Conservation (phyloP, 2,888 invertebrate genomes). For the Tetanocera ferruginea region DNA sequence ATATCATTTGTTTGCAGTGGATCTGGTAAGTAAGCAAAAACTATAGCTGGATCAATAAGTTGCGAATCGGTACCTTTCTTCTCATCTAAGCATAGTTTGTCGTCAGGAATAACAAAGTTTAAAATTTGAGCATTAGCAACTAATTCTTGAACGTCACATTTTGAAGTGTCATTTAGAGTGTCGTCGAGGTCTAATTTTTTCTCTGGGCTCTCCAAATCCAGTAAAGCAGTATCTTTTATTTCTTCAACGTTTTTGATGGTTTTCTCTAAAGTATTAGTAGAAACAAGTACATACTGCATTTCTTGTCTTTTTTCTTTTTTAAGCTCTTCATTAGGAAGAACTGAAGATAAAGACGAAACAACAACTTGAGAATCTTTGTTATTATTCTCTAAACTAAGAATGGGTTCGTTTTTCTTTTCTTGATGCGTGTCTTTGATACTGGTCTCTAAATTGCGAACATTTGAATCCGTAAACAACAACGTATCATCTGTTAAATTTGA, state of each 20-base stretch:
- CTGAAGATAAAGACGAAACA: not conserved
- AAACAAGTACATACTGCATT: not conserved
- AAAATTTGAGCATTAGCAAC: not conserved
- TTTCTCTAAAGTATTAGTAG: not conserved
- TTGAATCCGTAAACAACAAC: not conserved
- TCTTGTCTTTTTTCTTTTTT: not conserved
- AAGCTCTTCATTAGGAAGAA: not conserved
- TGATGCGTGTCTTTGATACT: not conserved
- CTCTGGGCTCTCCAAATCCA: not conserved
- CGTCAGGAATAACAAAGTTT: slow-evolving; percentile 45
- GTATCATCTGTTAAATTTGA: not conserved
- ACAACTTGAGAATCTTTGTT: not conserved
- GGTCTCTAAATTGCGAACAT: not conserved
- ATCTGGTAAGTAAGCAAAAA: too few relatives aligned
- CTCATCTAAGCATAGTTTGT: too few relatives aligned
- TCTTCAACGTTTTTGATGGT: not conserved
- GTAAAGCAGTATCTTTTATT: not conserved
- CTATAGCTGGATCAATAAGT: too few relatives aligned
- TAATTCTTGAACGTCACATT: not conserved
- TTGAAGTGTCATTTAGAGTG: not conserved
- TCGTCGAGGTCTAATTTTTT: not conserved
- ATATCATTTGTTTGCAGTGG: not conserved
- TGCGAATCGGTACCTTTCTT: too few relatives aligned
- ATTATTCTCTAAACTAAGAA: not conserved
- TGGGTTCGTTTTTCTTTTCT: not conserved